Conservation (phyloP, 2,888 invertebrate genomes). For the Exephanes ischioxanthus region DNA sequence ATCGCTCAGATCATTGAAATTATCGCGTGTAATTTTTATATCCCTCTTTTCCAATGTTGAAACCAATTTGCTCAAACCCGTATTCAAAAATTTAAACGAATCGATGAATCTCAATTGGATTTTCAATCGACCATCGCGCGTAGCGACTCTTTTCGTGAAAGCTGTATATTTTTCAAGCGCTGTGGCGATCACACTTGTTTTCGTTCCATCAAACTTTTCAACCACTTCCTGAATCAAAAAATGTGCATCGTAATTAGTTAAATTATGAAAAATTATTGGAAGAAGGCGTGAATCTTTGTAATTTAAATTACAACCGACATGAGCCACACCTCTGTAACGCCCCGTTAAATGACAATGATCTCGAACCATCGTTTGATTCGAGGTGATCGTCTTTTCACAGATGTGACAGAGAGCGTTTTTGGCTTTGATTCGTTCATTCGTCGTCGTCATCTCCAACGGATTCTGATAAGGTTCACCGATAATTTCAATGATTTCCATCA, state of each 20-base stretch:
- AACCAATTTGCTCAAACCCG: constrained; percentile 72
- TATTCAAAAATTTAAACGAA: constrained; percentile 71
- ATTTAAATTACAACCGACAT: background rate
- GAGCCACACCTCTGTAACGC: background rate
- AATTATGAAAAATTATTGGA: constrained; percentile 47
- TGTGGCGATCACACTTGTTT: constrained; percentile 72
- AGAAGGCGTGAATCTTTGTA: background rate
- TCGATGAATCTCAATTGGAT: constrained; percentile 68
- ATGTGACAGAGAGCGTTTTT: constrained; percentile 5
- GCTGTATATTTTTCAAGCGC: constrained; percentile 78
- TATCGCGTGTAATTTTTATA: background rate
- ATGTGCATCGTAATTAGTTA: constrained; percentile 66
- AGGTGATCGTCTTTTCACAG: background rate
- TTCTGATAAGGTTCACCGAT: background rate
- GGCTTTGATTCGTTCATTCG: background rate
- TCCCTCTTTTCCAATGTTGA: constrained; percentile 58
- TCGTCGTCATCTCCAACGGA: background rate
- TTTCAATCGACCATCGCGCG: constrained; percentile 44
- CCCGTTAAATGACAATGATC: constrained; percentile 40
- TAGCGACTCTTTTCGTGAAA: constrained; percentile 67
- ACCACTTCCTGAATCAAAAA: constrained; percentile 74
- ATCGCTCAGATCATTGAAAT: too few species aligned
- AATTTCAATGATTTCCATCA: background rate
- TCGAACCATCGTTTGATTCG: background rate
- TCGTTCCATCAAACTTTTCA: constrained; percentile 8